phyloP scores from a whole-genome alignment of 2,113 vertebrate genomes.

The Thamnaconus septentrionalis region DNA sequence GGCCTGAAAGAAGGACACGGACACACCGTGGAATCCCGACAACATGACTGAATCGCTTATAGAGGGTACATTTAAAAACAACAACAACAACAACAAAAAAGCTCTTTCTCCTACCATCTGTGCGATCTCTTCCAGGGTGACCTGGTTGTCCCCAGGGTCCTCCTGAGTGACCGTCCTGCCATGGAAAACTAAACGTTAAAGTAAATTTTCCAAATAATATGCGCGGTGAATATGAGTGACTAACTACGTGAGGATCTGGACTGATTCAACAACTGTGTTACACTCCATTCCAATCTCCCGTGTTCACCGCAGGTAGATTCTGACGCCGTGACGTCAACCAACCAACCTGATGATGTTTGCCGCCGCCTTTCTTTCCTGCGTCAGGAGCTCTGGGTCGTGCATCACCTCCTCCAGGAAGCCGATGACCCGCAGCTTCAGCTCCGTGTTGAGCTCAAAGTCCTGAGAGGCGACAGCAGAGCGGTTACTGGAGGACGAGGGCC shows the following conservation, averaged over 20 bases:
- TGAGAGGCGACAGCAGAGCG: slow-evolving; percentile 53
- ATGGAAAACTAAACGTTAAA: not conserved
- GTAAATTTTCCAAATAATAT: no score
- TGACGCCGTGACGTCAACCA: not conserved
- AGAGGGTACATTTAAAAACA: not conserved
- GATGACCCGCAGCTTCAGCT: slow-evolving; percentile 89
- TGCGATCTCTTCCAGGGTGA: slow-evolving; percentile 85
- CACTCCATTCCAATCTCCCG: no score
- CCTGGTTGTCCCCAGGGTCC: slow-evolving; percentile 92
- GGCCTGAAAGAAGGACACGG: slow-evolving; percentile 69
- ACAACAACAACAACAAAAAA: not conserved
- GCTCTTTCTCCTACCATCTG: slow-evolving; percentile 81
- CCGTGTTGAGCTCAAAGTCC: slow-evolving; percentile 91
- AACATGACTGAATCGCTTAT: not conserved
- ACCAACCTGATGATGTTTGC: slow-evolving; percentile 93
- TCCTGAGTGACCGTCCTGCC: slow-evolving; percentile 91
- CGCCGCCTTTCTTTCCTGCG: slow-evolving; percentile 94
- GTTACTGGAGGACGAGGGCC: slow-evolving; percentile 9
- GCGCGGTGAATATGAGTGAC: no score
- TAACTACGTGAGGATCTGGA: no score
- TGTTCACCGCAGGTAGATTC: no score
- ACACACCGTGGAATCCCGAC: not conserved
- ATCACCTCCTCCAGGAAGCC: slow-evolving; percentile 95
- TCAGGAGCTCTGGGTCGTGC: slow-evolving; percentile 93
- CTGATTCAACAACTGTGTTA: no score